phyloP scores from a whole-genome alignment of 2,888 invertebrate genomes.

The Lydus trimaculatus region DNA sequence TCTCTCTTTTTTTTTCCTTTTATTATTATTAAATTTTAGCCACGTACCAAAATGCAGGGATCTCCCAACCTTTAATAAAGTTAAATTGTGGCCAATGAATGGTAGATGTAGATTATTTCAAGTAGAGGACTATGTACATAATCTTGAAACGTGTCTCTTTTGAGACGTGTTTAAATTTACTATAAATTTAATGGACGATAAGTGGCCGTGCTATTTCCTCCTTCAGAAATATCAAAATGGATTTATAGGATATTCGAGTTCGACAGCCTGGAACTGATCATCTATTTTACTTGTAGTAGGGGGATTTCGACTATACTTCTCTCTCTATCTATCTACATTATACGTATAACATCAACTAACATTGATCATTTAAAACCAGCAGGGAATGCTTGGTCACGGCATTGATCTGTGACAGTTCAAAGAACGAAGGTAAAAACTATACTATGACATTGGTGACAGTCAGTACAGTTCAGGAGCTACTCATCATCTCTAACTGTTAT shows the following conservation, averaged over 20 bases:
- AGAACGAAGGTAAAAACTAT: neutral
- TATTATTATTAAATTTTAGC: conserved; percentile 40
- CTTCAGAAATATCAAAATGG: conserved; percentile 52
- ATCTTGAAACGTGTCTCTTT: conserved; percentile 26
- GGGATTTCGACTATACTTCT: conserved; percentile 45
- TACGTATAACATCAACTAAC: conserved; percentile 14
- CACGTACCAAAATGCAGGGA: too few relatives aligned
- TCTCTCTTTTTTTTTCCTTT: too few relatives aligned
- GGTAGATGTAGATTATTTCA: neutral
- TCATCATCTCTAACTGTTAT: neutral
- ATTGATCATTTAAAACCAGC: conserved; percentile 53
- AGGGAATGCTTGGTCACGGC: conserved; percentile 52
- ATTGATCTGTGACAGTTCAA: conserved; percentile 42
- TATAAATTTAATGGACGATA: conserved; percentile 52
- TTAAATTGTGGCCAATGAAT: conserved; percentile 21
- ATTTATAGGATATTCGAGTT: conserved; percentile 53
- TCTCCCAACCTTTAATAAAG: conserved; percentile 15
- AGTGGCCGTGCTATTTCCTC: conserved; percentile 54
- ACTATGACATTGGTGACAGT: neutral
- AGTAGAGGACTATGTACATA: neutral
- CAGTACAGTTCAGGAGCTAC: too few relatives aligned
- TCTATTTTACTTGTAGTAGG: conserved; percentile 42
- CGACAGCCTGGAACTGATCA: conserved; percentile 53
- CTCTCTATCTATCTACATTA: neutral
- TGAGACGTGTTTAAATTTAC: conserved; percentile 34